phyloP scores from a whole-genome alignment of 2,888 invertebrate genomes.

The Scrobipalpa costella region DNA sequence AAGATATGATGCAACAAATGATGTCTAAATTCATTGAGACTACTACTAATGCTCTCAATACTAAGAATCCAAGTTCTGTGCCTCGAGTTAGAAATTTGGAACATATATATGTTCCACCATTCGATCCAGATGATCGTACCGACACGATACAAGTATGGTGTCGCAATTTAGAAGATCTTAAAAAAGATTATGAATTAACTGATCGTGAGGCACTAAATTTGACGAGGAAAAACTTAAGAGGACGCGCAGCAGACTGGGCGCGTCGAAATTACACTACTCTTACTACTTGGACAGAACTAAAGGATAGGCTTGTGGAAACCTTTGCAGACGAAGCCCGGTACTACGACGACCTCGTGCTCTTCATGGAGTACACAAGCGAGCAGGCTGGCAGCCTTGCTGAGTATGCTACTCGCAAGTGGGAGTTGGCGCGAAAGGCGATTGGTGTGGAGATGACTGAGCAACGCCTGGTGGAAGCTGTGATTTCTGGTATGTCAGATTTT shows the following conservation, averaged over 20 bases:
- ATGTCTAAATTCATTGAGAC: constrained; percentile 4
- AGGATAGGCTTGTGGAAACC: constrained; percentile 29
- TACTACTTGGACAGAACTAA: constrained; percentile 31
- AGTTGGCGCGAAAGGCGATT: constrained; percentile 31
- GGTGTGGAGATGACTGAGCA: constrained; percentile 30
- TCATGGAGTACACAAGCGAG: constrained; percentile 33
- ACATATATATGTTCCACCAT: constrained; percentile 29
- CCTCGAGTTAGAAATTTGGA: constrained; percentile 27
- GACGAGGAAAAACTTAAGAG: constrained; percentile 27
- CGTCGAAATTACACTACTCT: constrained; percentile 31
- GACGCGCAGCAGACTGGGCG: constrained; percentile 33
- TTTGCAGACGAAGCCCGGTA: constrained; percentile 33
- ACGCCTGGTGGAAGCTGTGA: constrained; percentile 30
- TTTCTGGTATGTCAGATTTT: constrained; percentile 32
- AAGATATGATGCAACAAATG: constrained; percentile 21
- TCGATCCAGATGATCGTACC: constrained; percentile 29
- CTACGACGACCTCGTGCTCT: constrained; percentile 30
- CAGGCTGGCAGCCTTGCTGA: constrained; percentile 30
- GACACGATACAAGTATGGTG: constrained; percentile 33
- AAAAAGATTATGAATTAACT: constrained; percentile 23
- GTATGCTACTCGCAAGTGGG: constrained; percentile 32
- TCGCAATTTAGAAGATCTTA: constrained; percentile 26
- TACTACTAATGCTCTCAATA: constrained; percentile 1
- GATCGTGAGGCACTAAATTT: constrained; percentile 28
- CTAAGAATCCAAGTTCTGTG: constrained; percentile 13